Evolutionary conservation across 2,797 vertebrate genomes (phyloP).

Genomic region (Paramormyrops hopkinsi): DNA sequence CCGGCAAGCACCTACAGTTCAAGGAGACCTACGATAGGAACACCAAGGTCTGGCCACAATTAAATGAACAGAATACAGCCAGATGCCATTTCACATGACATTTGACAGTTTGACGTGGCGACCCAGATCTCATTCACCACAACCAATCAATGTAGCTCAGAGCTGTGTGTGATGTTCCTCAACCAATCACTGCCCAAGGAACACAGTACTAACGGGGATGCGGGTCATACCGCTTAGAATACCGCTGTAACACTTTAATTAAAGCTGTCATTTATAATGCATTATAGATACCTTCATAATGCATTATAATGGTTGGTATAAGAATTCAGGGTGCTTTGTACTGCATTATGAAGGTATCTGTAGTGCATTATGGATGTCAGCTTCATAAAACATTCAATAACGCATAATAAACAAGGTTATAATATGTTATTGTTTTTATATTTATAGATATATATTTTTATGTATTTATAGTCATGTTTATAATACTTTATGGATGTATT

Average conservation of each 20-base stretch:
- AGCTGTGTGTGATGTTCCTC: neutral
- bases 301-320: neutral
- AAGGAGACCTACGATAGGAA: conserved; percentile 75
- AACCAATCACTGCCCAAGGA: neutral
- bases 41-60: conserved; percentile 61
- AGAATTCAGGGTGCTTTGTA: neutral
- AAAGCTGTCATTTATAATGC: neutral
- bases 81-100: neutral
- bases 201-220: neutral
- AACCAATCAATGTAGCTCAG: neutral
- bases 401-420: neutral
- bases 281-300: neutral
- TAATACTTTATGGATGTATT: neutral
- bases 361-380: neutral
- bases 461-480: neutral
- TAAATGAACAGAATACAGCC: neutral
- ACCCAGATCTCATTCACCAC: neutral
- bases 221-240: neutral
- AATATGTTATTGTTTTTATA: neutral
- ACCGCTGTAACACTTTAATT: neutral
- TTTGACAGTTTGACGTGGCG: neutral
- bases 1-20: conserved; percentile 74
- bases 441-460: neutral
- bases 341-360: neutral
- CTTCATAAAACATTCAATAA: neutral